Evolutionary conservation across 2,888 invertebrate species (phyloP), one percentile per base, ranked within the genome.

Genomic region (Bhutanitis thaidina): DNA sequence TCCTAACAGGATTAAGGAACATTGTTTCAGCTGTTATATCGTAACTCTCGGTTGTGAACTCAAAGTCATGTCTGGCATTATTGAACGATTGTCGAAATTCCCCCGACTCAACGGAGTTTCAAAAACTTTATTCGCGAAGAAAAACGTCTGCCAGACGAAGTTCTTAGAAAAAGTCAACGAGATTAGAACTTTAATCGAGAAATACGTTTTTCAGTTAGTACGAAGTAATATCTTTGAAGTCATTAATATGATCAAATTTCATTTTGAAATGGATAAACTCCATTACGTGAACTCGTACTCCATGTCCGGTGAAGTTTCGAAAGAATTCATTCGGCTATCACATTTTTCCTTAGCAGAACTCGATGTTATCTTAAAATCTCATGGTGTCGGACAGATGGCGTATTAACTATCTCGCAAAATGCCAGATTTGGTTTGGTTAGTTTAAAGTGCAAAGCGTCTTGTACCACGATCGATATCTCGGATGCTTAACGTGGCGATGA

Each of bases 101-200:
- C 43, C 41, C 20, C 14, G 41, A 46, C 46, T 41, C n/a, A 20
- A 29, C n/a, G 13, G 37, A 46, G 41, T 43, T 38, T 2, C 7
- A n/a, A 15, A 30, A 51, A 52, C 39, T 48, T 41, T 20, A 20
- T 37, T 36, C 15, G 8, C 36, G 16, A 25, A 20, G 14, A 43
- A 35, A 43, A 46, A 52, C n/a, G 29, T 52, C 29, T 9, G 16
- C 13, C 2, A 2, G 25, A 32, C 32, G n/a, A 41, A 37, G 12
- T 46, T 46, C 36, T 25, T 32, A 14, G 30, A 41, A 40, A 41
- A 52, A 41, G 35, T 36, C 46, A 25, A 52, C 52, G 37, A 20
- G 46, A 52, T 47, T 46, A 41, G 52, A 52, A 52, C 46, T 47
- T 46, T 52, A 52, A 52, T 52, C 20, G 37, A 9, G 32, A 41